Conservation (phyloP, 2,797 vertebrate genomes). For the Onychomys torridus region DNA sequence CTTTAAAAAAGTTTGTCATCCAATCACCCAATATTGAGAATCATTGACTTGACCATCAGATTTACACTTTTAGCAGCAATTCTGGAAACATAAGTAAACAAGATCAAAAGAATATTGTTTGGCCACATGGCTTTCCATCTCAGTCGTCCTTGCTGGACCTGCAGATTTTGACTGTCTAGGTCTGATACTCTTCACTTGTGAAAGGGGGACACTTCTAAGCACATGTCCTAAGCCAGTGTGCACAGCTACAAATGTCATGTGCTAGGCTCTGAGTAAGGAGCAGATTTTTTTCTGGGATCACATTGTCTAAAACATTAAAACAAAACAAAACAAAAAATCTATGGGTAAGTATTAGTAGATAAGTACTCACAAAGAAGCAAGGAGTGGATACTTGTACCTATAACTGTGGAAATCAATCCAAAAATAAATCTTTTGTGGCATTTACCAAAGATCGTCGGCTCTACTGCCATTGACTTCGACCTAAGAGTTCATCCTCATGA, state of each 20-base stretch:
- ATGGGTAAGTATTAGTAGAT: too few species aligned
- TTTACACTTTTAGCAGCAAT: conserved; percentile 6
- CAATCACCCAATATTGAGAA: background rate
- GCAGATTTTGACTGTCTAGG: background rate
- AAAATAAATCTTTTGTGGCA: too few species aligned
- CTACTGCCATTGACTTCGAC: too few species aligned
- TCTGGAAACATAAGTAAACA: background rate
- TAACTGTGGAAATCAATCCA: too few species aligned
- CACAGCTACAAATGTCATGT: background rate
- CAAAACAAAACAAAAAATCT: background rate
- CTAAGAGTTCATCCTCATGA: too few species aligned
- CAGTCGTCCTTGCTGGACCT: background rate
- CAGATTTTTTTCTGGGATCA: background rate
- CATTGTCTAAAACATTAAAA: background rate
- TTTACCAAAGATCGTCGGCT: too few species aligned
- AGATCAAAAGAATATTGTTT: background rate
- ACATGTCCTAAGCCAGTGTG: background rate
- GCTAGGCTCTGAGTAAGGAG: background rate
- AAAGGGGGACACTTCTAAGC: background rate
- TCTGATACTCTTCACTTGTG: background rate
- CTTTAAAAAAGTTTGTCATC: too few species aligned
- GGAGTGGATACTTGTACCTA: too few species aligned
- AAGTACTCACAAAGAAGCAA: too few species aligned
- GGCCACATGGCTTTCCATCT: background rate
- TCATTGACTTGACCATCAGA: background rate